Evolutionary conservation across 2,797 vertebrate genomes (phyloP).

Genomic region (Darevskia nairensis): DNA sequence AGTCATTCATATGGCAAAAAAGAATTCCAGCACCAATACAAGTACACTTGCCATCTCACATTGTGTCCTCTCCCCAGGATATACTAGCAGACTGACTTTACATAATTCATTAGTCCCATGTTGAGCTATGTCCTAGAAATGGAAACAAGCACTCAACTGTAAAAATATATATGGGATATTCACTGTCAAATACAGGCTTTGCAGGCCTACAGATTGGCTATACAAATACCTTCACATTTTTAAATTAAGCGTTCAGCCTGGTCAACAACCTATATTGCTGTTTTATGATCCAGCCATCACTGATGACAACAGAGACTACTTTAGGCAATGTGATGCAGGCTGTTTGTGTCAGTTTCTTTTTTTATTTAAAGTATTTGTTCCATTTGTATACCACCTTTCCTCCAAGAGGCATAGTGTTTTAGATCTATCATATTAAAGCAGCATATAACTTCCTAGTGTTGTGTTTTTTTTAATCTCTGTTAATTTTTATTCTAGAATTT

Average conservation of each 20-base stretch:
- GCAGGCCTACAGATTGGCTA: slow-evolving; percentile 24
- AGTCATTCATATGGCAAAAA: slow-evolving; percentile 33
- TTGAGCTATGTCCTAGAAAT: slow-evolving; percentile 71
- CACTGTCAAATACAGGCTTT: slow-evolving; percentile 55
- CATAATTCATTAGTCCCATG: slow-evolving; percentile 77
- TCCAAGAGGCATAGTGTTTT: not conserved
- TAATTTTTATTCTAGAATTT: not conserved
- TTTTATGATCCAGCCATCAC: slow-evolving; percentile 1
- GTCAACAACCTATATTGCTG: slow-evolving; percentile 2
- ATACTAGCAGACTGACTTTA: slow-evolving; percentile 65
- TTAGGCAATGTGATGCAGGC: not conserved
- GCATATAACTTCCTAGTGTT: not conserved
- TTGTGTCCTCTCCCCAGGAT: slow-evolving; percentile 45
- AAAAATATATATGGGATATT: slow-evolving; percentile 71
- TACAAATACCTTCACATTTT: slow-evolving; percentile 22
- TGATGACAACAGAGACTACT: not conserved
- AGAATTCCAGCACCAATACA: not conserved
- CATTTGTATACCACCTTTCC: not conserved
- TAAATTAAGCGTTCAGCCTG: slow-evolving; percentile 27
- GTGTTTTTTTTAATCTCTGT: not conserved
- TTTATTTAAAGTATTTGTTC: not conserved
- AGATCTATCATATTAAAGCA: not conserved
- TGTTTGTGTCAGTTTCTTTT: not conserved
- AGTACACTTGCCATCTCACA: slow-evolving; percentile 37
- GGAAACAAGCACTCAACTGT: slow-evolving; percentile 68